phyloP scores from a whole-genome alignment of 1,140 invertebrate genomes.

The Rhyzopertha dominica region DNA sequence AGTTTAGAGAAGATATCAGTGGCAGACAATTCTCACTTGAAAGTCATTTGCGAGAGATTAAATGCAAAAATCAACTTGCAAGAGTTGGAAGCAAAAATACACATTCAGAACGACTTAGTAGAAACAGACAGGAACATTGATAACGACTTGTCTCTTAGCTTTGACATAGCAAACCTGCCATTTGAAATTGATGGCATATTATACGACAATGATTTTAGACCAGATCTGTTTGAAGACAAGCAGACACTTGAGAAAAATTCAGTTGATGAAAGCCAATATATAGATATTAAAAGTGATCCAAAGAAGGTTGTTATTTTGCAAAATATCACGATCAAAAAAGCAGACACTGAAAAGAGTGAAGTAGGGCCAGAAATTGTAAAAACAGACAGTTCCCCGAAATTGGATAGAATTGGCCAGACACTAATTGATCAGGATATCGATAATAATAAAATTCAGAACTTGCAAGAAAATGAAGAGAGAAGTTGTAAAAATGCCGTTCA shows the following conservation, averaged over 20 bases:
- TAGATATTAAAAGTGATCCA: too few relatives aligned
- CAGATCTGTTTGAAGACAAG: too few relatives aligned
- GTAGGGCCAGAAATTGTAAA: constrained; percentile 1
- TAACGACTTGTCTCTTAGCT: constrained; percentile 1
- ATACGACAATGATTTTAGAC: constrained; percentile 5
- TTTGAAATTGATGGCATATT: constrained; percentile 3
- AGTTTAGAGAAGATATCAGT: constrained; percentile 2
- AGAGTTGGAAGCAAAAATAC: neutral
- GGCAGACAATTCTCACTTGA: constrained; percentile 1
- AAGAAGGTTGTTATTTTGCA: too few relatives aligned
- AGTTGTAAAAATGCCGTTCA: too few relatives aligned
- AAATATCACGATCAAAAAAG: too few relatives aligned
- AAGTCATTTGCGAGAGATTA: constrained; percentile 2
- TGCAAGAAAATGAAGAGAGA: constrained; percentile 2
- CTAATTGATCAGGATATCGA: neutral
- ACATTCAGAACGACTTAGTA: neutral
- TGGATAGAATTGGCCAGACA: neutral
- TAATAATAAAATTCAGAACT: constrained; percentile 1
- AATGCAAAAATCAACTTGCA: neutral
- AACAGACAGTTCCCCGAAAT: neutral
- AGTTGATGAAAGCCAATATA: too few relatives aligned
- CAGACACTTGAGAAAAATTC: too few relatives aligned
- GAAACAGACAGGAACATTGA: neutral
- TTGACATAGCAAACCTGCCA: constrained; percentile 5
- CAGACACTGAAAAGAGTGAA: constrained; percentile 2